A percentile compares a stretch with the other conserved stretches of the same genome.
These are phyloP conservation scores for Leucopternis melanops DNA, from an alignment of 2,113 vertebrate genomes.

Conservation along the genomic window DNA sequence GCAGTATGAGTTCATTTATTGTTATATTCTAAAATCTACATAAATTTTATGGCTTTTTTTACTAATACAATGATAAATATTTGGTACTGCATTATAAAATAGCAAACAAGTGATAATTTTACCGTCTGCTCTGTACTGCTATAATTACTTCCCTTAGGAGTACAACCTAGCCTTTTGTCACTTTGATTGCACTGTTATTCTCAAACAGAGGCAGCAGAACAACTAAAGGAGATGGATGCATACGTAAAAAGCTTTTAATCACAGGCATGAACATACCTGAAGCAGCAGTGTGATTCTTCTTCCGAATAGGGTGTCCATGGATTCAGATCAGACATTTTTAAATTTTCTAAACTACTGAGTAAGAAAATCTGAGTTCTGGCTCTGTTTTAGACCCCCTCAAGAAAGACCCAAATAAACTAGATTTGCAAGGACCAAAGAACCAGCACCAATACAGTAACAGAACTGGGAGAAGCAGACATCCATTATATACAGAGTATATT, in stretches of 20 bases:
- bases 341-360: not conserved
- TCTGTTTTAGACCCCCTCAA: not conserved
- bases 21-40: conserved; percentile 34
- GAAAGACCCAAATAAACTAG: not conserved
- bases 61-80: conserved; percentile 63
- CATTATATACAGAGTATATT: not conserved
- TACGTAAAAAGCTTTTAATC: conserved; percentile 41
- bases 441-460: not conserved
- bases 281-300: not conserved
- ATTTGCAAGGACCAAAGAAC: not conserved
- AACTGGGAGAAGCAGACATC: not conserved
- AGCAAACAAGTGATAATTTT: conserved; percentile 58
- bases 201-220: conserved; percentile 44
- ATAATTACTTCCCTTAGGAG: conserved; percentile 69
- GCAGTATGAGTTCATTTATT: not conserved
- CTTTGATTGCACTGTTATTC: conserved; percentile 61
- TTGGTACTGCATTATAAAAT: conserved; percentile 52
- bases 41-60: conserved; percentile 50
- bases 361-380: not conserved
- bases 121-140: conserved; percentile 56
- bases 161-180: conserved; percentile 58
- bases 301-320: not conserved
- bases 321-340: not conserved
- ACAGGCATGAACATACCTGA: not conserved
- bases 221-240: conserved; percentile 38